Percentiles rank a stretch among this genome's conserved stretches.
Evolutionary conservation across 2,797 vertebrate genomes (phyloP).

Genomic region (Mormyrops boulengeri): DNA sequence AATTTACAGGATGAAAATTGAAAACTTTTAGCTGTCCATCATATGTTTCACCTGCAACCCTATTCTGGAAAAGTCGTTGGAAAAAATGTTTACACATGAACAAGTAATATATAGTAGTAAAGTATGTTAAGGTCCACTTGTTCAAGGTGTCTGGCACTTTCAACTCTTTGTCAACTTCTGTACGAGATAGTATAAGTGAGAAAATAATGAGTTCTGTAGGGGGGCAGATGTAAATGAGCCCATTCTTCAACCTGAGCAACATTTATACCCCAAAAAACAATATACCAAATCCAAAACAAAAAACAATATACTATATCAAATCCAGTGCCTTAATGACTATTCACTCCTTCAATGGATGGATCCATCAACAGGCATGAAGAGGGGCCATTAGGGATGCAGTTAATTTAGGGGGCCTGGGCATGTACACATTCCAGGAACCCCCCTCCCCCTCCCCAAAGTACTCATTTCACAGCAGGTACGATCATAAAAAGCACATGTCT

Average conservation of each 20-base stretch:
- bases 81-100: background rate
- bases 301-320: background rate
- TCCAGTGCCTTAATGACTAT: background rate
- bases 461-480: conserved; percentile 27
- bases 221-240: background rate
- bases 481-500: conserved; percentile 16
- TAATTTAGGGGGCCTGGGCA: background rate
- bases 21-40: background rate
- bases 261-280: background rate
- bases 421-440: background rate
- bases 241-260: background rate
- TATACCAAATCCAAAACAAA: too few species aligned
- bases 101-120: background rate
- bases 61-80: background rate
- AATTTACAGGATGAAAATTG: background rate
- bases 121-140: background rate
- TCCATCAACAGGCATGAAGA: background rate
- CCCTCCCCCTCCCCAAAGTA: background rate
- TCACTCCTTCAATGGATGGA: background rate
- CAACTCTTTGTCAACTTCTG: background rate
- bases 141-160: background rate
- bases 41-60: background rate
- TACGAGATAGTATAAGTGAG: background rate
- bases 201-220: background rate
- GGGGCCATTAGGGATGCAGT: background rate